A percentile compares a stretch with the other conserved stretches of the same genome.
phyloP scores from a whole-genome alignment of 2,888 invertebrate species.

The Sminthurides aquaticus region DNA sequence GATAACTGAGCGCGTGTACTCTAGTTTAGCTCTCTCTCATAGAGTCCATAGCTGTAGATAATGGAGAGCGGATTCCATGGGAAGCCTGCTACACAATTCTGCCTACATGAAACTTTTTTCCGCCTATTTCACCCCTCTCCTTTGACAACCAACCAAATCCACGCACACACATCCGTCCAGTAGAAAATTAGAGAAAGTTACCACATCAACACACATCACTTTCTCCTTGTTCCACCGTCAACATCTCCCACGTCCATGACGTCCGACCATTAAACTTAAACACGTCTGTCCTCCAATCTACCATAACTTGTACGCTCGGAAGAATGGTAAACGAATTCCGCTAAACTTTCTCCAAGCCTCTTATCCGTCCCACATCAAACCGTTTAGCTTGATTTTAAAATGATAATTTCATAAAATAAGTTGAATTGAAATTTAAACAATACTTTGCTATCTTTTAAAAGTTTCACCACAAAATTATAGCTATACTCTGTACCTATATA shows the following conservation, averaged over 20 bases:
- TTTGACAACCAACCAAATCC: not conserved
- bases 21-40: too few species aligned
- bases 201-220: not conserved
- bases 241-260: not conserved
- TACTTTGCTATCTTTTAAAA: too few species aligned
- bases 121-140: not conserved
- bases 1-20: not conserved
- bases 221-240: not conserved
- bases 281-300: not conserved
- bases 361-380: too few species aligned
- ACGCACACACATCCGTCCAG: not conserved
- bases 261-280: not conserved
- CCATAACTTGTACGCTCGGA: too few species aligned
- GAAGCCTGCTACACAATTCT: not conserved
- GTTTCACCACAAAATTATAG: too few species aligned
- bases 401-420: too few species aligned
- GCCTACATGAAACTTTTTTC: not conserved
- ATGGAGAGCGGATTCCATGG: not conserved
- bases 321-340: too few species aligned
- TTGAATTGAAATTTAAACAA: too few species aligned
- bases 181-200: not conserved
- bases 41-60: not conserved
- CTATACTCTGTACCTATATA: too few species aligned
- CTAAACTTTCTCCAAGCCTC: too few species aligned
- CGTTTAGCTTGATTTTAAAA: too few species aligned